Evolutionary conservation across 1,140 invertebrate species (phyloP).

Genomic region (Cotesia vestalis): DNA sequence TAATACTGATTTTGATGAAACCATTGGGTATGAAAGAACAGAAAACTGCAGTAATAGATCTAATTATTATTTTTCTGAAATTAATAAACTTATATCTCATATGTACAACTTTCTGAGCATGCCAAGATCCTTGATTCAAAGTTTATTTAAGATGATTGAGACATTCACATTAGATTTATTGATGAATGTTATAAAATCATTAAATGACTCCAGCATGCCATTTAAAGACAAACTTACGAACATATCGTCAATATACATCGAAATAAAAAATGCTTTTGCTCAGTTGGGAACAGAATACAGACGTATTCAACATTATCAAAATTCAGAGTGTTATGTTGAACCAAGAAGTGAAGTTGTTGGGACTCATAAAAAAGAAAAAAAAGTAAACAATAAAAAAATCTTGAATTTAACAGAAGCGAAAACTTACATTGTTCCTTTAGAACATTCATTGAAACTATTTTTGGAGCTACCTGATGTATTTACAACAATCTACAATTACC

Average conservation of each 20-base stretch:
- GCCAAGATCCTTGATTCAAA: not conserved
- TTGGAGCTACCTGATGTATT: constrained; percentile 1
- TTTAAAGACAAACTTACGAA: too few species aligned
- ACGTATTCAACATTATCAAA: not conserved
- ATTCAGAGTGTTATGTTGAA: not conserved
- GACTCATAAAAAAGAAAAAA: not conserved
- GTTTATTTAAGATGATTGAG: not conserved
- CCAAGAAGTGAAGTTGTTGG: not conserved
- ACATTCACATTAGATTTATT: not conserved
- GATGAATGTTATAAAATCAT: not conserved
- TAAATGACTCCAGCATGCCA: too few species aligned
- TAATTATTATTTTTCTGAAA: too few species aligned
- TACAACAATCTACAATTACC: constrained; percentile 3
- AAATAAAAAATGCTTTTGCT: not conserved
- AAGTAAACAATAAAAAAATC: constrained; percentile 7
- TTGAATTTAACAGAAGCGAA: not conserved
- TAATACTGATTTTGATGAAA: too few species aligned
- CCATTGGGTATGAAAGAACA: too few species aligned
- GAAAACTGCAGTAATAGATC: too few species aligned
- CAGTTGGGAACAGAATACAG: not conserved
- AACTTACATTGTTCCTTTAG: not conserved
- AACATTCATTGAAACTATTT: constrained; percentile 1
- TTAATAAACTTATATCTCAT: too few species aligned
- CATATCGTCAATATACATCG: not conserved
- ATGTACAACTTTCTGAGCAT: too few species aligned